Conservation (phyloP, 2,113 vertebrate genomes). For the Perccottus glenii region DNA sequence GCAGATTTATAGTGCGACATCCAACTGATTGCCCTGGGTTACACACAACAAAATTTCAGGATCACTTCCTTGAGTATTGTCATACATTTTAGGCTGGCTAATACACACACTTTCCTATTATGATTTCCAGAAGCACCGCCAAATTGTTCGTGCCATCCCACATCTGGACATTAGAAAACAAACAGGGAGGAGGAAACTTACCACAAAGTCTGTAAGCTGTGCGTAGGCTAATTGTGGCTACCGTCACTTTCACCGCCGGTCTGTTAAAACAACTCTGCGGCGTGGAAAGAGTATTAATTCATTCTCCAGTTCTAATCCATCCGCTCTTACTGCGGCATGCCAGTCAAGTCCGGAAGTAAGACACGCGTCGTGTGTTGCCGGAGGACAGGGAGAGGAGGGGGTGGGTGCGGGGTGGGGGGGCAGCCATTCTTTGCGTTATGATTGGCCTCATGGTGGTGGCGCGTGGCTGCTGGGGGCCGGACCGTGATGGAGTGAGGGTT, state of each 20-base stretch:
- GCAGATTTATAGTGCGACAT: no score
- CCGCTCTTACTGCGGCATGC: neutral
- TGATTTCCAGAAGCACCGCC: no score
- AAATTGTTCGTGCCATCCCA: no score
- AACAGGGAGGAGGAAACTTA: neutral
- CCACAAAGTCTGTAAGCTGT: neutral
- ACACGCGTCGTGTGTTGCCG: constrained; percentile 23
- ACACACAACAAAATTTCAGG: no score
- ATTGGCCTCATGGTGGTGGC: constrained; percentile 78
- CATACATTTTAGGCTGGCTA: no score
- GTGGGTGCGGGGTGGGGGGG: neutral
- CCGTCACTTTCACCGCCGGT: neutral
- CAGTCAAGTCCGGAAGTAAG: constrained; percentile 47
- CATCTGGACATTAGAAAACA: no score
- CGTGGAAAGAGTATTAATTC: neutral
- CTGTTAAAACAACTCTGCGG: neutral
- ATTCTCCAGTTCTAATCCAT: constrained; percentile 2
- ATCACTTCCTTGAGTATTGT: no score
- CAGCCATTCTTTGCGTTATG: constrained; percentile 39
- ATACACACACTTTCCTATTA: no score
- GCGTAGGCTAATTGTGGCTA: neutral
- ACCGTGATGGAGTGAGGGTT: constrained; percentile 17
- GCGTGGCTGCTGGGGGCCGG: constrained; percentile 73
- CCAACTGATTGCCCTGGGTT: no score
- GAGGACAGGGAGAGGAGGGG: neutral